Conservation (phyloP, 2,113 vertebrate species). For the Phalacrocorax aristotelis region DNA sequence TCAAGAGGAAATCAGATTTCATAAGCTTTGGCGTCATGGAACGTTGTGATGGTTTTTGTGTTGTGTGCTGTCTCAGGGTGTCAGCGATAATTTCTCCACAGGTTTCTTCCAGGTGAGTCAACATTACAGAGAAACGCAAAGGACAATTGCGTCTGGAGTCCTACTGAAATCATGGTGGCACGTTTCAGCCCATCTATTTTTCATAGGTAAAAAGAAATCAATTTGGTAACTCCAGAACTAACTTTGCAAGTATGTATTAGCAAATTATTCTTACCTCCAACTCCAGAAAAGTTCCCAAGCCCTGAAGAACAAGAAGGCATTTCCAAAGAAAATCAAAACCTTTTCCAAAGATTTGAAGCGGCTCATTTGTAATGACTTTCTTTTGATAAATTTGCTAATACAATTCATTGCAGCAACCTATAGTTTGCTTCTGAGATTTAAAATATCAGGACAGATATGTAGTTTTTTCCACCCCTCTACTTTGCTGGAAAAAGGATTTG, state of each 20-base stretch:
- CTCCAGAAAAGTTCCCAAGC: not conserved
- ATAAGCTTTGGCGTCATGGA: not conserved
- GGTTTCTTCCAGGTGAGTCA: not conserved
- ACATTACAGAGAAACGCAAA: not conserved
- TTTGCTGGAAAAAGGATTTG: not conserved
- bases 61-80: not conserved
- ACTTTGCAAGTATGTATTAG: not conserved
- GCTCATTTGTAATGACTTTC: not conserved
- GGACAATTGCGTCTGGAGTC: not conserved
- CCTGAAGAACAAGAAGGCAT: not conserved
- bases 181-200: not conserved
- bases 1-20: not conserved
- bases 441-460: not conserved
- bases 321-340: not conserved
- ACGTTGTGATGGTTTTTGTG: not conserved
- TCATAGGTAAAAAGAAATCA: not conserved
- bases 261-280: not conserved
- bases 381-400: not conserved
- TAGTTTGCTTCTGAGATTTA: not conserved
- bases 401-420: not conserved
- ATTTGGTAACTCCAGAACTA: not conserved
- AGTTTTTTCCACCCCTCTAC: not conserved
- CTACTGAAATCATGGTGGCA: not conserved
- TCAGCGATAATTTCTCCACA: not conserved
- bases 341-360: not conserved